A percentile compares a stretch with the other conserved stretches of the same genome.
phyloP scores from a whole-genome alignment of 2,888 invertebrate species.

The Morinoia aosen region DNA sequence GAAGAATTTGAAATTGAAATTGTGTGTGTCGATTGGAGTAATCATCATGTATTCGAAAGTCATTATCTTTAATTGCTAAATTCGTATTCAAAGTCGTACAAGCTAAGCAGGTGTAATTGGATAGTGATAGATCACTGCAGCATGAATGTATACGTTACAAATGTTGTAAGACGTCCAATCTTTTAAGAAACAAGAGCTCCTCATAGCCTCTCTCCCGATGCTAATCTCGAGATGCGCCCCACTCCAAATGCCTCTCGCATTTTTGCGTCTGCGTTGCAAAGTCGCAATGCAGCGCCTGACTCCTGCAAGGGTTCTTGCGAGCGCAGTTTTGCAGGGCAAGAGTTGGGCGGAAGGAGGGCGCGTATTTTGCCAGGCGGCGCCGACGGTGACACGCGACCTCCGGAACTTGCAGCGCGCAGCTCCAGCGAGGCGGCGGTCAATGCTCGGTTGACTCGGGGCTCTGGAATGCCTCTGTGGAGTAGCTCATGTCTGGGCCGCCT shows the following conservation, averaged over 20 bases:
- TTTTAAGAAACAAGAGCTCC: background rate
- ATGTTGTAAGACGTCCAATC: background rate
- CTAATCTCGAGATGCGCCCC: background rate
- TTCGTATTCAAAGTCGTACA: no score
- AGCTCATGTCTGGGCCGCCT: background rate
- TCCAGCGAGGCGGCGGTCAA: background rate
- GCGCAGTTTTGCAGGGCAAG: background rate
- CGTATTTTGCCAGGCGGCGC: background rate
- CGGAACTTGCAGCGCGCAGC: background rate
- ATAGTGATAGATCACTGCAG: no score
- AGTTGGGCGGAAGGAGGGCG: conserved; percentile 38
- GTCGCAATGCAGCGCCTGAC: background rate
- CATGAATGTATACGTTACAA: background rate
- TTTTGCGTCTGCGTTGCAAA: background rate
- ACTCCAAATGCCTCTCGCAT: background rate
- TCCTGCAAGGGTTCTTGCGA: conserved; percentile 19
- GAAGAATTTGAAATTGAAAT: no score
- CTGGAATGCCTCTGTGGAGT: background rate
- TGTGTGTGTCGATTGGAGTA: no score
- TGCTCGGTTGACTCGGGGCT: background rate
- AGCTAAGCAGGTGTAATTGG: no score
- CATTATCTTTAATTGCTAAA: no score
- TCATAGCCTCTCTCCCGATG: background rate
- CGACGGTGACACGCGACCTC: background rate
- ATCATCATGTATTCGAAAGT: no score